A percentile compares a stretch with the other conserved stretches of the same genome.
Conservation (phyloP, 2,888 invertebrate genomes). For the Alentia gelatinosa region DNA sequence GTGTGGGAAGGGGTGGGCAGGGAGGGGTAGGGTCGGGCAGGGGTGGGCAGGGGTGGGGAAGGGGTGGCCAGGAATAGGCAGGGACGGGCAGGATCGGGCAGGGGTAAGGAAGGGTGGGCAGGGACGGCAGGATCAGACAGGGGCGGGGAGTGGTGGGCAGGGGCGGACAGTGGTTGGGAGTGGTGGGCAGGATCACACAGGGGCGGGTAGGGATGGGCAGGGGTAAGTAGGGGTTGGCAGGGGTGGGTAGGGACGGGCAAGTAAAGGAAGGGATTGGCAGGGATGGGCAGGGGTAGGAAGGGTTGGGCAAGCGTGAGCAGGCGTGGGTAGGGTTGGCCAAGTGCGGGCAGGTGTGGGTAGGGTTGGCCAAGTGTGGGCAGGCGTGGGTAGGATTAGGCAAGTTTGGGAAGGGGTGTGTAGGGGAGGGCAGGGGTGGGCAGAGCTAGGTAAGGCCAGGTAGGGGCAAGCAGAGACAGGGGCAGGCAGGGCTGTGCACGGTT, state of each 20-base stretch:
- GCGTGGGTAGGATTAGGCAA: neutral
- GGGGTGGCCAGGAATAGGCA: neutral
- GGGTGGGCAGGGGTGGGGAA: neutral
- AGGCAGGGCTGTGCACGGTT: neutral
- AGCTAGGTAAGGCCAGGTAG: neutral
- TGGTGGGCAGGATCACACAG: neutral
- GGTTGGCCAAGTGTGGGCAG: neutral
- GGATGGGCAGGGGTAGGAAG: neutral
- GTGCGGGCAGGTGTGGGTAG: neutral
- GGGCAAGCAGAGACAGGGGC: neutral
- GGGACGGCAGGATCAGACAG: neutral
- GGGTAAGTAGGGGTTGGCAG: neutral
- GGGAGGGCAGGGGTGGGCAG: neutral
- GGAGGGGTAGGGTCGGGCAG: neutral
- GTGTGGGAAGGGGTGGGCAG: neutral
- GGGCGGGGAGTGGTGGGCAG: neutral
- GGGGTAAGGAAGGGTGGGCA: neutral
- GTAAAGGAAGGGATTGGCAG: neutral
- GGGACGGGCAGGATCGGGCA: neutral
- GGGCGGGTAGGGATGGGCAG: neutral
- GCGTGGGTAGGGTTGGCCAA: neutral
- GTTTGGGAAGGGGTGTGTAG: neutral
- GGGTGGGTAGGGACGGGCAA: neutral
- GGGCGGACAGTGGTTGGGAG: neutral
- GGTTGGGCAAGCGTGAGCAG: neutral